phyloP scores from a whole-genome alignment of 2,888 invertebrate genomes.

The Pachymerium ferrugineum region DNA sequence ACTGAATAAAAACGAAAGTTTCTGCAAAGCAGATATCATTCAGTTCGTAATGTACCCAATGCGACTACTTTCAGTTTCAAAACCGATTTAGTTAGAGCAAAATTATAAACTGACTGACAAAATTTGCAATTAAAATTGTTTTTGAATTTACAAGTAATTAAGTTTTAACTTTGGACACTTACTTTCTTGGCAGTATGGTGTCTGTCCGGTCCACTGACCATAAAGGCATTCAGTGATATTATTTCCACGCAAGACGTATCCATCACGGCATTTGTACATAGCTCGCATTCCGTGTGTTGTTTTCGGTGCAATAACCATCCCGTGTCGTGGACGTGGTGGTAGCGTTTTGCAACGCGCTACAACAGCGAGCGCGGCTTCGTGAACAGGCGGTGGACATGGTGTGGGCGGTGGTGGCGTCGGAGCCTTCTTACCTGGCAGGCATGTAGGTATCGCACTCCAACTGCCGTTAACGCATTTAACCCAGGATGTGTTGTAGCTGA shows the following conservation, averaged over 20 bases:
- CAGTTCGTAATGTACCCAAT: too few relatives aligned
- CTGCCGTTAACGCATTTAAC: slow-evolving; percentile 90
- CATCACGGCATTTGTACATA: slow-evolving; percentile 86
- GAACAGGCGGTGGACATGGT: not conserved
- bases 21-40: too few relatives aligned
- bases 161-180: slow-evolving; percentile 38
- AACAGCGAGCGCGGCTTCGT: slow-evolving; percentile 13
- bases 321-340: slow-evolving; percentile 80
- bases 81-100: too few relatives aligned
- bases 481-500: slow-evolving; percentile 60
- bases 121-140: not conserved
- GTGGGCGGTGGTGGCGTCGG: slow-evolving; percentile 11
- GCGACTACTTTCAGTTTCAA: too few relatives aligned
- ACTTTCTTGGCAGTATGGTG: slow-evolving; percentile 67
- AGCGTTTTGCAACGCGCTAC: slow-evolving; percentile 68
- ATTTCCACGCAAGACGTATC: slow-evolving; percentile 73
- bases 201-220: slow-evolving; percentile 85
- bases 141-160: not conserved
- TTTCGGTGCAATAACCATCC: slow-evolving; percentile 94
- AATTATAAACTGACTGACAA: too few relatives aligned
- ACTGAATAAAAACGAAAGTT: too few relatives aligned
- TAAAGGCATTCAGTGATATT: slow-evolving; percentile 80
- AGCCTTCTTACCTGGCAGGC: slow-evolving; percentile 63
- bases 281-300: slow-evolving; percentile 97
- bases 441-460: slow-evolving; percentile 86